Evolutionary conservation across 2,888 invertebrate species (phyloP), one percentile per base, ranked within the genome.

Genomic region (Itoplectis maculator): DNA sequence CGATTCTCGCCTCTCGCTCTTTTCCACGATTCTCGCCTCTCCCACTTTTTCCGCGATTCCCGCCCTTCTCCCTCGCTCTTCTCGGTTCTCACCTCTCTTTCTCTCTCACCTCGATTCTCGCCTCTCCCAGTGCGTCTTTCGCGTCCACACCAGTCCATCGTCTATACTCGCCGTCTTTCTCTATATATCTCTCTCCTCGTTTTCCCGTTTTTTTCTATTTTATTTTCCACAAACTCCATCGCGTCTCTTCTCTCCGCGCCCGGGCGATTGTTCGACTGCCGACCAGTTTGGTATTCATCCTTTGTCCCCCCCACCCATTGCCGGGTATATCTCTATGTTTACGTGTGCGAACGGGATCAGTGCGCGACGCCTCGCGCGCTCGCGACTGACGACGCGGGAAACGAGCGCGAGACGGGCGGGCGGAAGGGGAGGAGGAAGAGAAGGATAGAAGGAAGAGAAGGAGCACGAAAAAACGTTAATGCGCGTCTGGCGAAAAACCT

Each of bases 401-500:
- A 29, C n/a, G n/a, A 29, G 29, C 29, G 29, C 5, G 29, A 29
- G 29, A 29, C 29, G 29, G n/a, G 29, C 29, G 29, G 29, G 29
- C 5, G 29, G 5, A 42, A 75, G n/a, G n/a, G n/a, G n/a, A n/a
- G n/a, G n/a, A n/a, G n/a, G n/a, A n/a, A n/a, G n/a, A n/a, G n/a
- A n/a, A n/a, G n/a, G n/a, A n/a, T n/a, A n/a, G n/a, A n/a, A n/a
- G n/a, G n/a, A n/a, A n/a, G n/a, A n/a, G n/a, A n/a, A n/a, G n/a
- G n/a, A n/a, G n/a, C n/a, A n/a, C n/a, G n/a, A 20, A 47, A 51
- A 79, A 69, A 54, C n/a, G n/a, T n/a, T 47, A 75, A 54, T 54
- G 40, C 54, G 45, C 20, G 73, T 82, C 61, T 20, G 54, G 54
- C 66, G 29, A 29, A 54, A 70, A 70, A 89, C 85, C 85, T 92